Evolutionary conservation across 2,888 invertebrate species (phyloP).

Genomic region (Brachyopa scutellaris): DNA sequence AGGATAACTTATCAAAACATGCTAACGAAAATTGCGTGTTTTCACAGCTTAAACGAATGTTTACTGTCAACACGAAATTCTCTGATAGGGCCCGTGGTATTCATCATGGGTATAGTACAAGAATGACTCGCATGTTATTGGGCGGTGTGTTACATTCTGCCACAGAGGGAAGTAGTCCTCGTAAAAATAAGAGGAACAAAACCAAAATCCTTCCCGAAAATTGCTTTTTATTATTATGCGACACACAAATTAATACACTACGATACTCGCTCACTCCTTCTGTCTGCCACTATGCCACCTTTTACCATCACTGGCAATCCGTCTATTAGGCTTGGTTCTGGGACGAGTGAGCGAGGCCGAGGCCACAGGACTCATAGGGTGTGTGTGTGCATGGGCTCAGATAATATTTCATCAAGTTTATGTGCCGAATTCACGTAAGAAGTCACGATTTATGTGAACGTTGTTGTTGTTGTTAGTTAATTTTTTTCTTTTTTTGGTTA

Average conservation of each 20-base stretch:
- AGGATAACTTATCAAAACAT: constrained; percentile 59
- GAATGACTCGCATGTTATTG: constrained; percentile 64
- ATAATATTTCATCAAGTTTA: constrained; percentile 70
- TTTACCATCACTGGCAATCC: background rate
- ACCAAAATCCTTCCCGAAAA: constrained; percentile 61
- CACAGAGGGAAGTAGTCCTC: constrained; percentile 54
- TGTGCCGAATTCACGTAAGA: constrained; percentile 69
- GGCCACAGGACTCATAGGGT: constrained; percentile 11
- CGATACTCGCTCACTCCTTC: background rate
- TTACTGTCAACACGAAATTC: constrained; percentile 72
- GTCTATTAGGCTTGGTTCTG: constrained; percentile 47
- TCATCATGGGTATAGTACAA: constrained; percentile 52
- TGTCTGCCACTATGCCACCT: background rate
- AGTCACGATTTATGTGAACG: constrained; percentile 65
- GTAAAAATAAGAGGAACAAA: constrained; percentile 46
- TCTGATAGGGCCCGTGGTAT: constrained; percentile 60
- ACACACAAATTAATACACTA: constrained; percentile 55
- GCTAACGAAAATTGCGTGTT: constrained; percentile 71
- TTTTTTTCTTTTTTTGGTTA: background rate
- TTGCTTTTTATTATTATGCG: constrained; percentile 64
- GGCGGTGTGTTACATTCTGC: constrained; percentile 63
- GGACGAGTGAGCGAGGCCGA: background rate
- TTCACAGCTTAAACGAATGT: constrained; percentile 73
- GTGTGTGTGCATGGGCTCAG: constrained; percentile 53
- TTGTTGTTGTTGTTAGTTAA: constrained; percentile 14